Evolutionary conservation across 2,888 invertebrate genomes (phyloP).

Genomic region (Lasioglossum calceatum): DNA sequence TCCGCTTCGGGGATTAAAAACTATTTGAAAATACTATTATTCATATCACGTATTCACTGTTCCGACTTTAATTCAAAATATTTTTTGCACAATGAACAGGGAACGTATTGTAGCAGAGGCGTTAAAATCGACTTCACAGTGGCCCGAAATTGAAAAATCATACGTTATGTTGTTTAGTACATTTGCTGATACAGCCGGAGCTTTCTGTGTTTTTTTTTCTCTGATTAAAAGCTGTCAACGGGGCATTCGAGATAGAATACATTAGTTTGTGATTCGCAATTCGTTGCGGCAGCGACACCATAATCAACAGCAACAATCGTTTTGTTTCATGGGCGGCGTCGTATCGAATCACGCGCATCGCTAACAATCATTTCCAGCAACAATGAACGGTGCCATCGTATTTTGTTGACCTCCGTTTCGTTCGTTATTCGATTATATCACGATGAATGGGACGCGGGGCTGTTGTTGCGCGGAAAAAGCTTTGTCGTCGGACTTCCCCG

Average conservation of each 20-base stretch:
- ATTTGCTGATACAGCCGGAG: not conserved
- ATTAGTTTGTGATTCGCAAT: constrained; percentile 3
- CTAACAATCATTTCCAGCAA: constrained; percentile 64
- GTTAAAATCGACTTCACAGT: not conserved
- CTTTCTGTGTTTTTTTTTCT: not conserved
- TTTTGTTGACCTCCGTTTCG: constrained; percentile 66
- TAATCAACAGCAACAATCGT: constrained; percentile 65
- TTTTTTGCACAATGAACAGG: not conserved
- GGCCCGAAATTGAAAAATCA: not conserved
- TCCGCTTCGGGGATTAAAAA: not conserved
- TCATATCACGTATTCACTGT: not conserved
- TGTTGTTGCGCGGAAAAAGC: constrained; percentile 41
- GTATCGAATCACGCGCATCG: constrained; percentile 42
- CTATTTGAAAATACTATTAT: not conserved
- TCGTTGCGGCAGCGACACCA: constrained; percentile 28
- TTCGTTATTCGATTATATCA: constrained; percentile 55
- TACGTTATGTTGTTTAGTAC: not conserved
- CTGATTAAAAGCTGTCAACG: not conserved
- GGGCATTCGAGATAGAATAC: not conserved
- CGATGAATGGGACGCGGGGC: constrained; percentile 37
- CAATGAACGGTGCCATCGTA: constrained; percentile 50
- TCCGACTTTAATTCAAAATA: not conserved
- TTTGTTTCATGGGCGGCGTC: constrained; percentile 51
- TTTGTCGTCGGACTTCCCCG: constrained; percentile 33
- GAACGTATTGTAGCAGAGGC: not conserved